Percentiles rank a stretch among this genome's conserved stretches.
Evolutionary conservation across 2,113 vertebrate genomes (phyloP).

Genomic region (Austrofundulus limnaeus): DNA sequence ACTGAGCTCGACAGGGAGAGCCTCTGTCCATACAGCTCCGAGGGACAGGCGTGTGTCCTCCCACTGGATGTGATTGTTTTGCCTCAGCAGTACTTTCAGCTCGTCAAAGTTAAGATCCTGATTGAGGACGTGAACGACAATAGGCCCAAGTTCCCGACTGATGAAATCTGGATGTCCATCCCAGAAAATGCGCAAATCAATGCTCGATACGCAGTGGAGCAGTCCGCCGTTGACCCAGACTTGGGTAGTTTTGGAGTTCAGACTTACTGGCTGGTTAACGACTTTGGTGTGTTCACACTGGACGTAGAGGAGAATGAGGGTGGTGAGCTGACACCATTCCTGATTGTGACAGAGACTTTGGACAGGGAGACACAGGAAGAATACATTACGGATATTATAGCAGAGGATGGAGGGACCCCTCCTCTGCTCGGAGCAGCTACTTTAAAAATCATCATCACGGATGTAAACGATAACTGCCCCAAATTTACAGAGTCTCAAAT

Average conservation of each 20-base stretch:
- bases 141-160: slow-evolving; percentile 85
- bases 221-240: slow-evolving; percentile 90
- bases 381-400: slow-evolving; percentile 90
- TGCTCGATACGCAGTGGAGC: slow-evolving; percentile 90
- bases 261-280: slow-evolving; percentile 91
- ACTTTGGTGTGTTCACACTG: slow-evolving; percentile 91
- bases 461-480: slow-evolving; percentile 96
- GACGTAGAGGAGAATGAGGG: slow-evolving; percentile 96
- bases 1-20: slow-evolving; percentile 90
- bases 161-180: slow-evolving; percentile 85
- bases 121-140: slow-evolving; percentile 95
- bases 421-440: slow-evolving; percentile 88
- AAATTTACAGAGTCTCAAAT: slow-evolving; percentile 85
- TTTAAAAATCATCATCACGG: slow-evolving; percentile 89
- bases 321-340: slow-evolving; percentile 90
- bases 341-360: slow-evolving; percentile 88
- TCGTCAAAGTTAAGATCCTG: slow-evolving; percentile 92
- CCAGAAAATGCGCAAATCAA: slow-evolving; percentile 92
- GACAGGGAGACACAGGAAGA: slow-evolving; percentile 89
- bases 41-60: slow-evolving; percentile 82
- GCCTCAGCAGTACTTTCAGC: slow-evolving; percentile 93
- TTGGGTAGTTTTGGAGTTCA: slow-evolving; percentile 86
- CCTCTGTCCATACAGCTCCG: slow-evolving; percentile 80
- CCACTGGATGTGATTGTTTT: slow-evolving; percentile 91
- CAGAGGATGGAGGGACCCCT: slow-evolving; percentile 92